Base-by-base conservation (phyloP, 2,797 vertebrate genomes). In the Serranus cabrilla region DNA sequence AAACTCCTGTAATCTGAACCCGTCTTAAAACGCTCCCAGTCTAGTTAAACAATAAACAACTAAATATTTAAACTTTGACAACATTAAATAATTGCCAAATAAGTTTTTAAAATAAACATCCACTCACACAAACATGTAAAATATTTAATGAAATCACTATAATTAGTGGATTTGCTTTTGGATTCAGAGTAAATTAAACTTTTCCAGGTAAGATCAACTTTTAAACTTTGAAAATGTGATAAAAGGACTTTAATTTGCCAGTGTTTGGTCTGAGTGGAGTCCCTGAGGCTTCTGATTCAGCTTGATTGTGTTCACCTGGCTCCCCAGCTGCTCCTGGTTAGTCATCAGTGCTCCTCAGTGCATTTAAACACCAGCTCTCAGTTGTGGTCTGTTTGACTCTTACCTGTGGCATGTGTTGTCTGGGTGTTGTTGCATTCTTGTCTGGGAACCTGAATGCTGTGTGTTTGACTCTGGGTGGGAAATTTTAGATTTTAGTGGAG, bases 351-450 rank as follows among this genome's bases (percentile, higher is more conserved):
- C n/a, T n/a, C n/a, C n/a, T n/a, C n/a, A n/a, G n/a, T n/a, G n/a
- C n/a, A 23, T 61, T 51, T 23, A 31, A 31, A 25, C 16, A 20
- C 43, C 51, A n/a, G n/a, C n/a, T n/a, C n/a, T n/a, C 4, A 4
- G 18, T 0, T 12, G 27, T 7, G 14, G 7, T 55, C 49, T 56
- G 59, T 54, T 43, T 54, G 31, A 59, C 37, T 42, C 18, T 43
- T n/a, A 27, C 54, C 54, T 73, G 40, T 49, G 57, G 42, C 17
- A 39, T 20, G 42, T 52, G 57, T 17, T 25, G 50, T 62, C 21
- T 45, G 20, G n/a, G 46, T 40, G 60, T 60, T 27, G 25, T 5
- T 34, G 40, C 45, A n/a, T 25, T 42, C 23, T 16, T 13, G 67
- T 31, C 58, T 18, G 40, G 10, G 3, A 25, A 2, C 8, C 55